Percentiles rank a stretch among this genome's conserved stretches.
phyloP scores from a whole-genome alignment of 2,113 vertebrate species.

The Cervus canadensis region DNA sequence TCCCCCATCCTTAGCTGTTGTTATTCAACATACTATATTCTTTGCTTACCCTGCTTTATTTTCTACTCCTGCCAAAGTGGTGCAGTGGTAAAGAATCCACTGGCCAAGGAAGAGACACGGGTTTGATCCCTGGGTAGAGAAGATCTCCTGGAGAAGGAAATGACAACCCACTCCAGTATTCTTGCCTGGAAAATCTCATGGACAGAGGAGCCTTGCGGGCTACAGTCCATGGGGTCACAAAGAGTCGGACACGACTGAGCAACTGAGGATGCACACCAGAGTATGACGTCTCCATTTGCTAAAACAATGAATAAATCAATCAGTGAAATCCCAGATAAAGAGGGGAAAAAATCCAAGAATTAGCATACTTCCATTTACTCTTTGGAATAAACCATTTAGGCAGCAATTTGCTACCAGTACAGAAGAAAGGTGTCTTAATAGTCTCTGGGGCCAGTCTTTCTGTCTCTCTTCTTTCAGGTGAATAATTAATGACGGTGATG shows the following conservation, averaged over 20 bases:
- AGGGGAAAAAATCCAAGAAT: background rate
- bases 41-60: background rate
- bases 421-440: background rate
- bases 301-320: background rate
- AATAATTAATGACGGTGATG: background rate
- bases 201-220: background rate
- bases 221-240: background rate
- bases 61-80: background rate
- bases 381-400: background rate
- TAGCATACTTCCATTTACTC: background rate
- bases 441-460: background rate
- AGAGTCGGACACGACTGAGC: background rate
- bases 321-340: background rate
- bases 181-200: background rate
- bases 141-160: background rate
- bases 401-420: background rate
- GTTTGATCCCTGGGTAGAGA: background rate
- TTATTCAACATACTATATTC: background rate
- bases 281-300: background rate
- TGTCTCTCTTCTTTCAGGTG: background rate
- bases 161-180: background rate
- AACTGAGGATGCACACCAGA: background rate
- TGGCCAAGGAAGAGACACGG: background rate
- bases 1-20: background rate
- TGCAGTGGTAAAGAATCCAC: background rate